These are phyloP conservation scores for Muricea muricata DNA, from an alignment of 92 coral and sea anemone species.

Conservation along the genomic window DNA sequence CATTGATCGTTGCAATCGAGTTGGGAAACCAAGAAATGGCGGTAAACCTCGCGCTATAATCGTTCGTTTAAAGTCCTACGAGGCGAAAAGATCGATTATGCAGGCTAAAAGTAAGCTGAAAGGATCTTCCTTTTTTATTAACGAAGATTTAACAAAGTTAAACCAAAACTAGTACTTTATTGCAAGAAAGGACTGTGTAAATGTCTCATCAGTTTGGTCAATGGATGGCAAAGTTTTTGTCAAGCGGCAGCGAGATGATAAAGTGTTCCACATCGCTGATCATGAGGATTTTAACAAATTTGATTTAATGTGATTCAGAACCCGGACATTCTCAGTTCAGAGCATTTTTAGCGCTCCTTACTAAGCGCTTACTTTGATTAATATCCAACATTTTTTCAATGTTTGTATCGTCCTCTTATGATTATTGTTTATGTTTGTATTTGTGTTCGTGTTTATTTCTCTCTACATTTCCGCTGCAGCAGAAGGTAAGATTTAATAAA, in stretches of 20 bases:
- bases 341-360: neutral
- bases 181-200: slow-evolving; percentile 25
- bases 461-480: neutral
- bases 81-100: slow-evolving; percentile 17
- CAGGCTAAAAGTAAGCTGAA: slow-evolving; percentile 35
- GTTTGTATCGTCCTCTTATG: neutral
- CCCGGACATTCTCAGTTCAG: too few relatives aligned
- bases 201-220: slow-evolving; percentile 36
- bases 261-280: slow-evolving; percentile 10
- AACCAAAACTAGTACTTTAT: slow-evolving; percentile 29
- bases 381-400: neutral
- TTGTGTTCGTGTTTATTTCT: neutral
- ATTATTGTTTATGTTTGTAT: neutral
- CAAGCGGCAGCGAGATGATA: slow-evolving; percentile 35
- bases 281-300: slow-evolving; percentile 26
- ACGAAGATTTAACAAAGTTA: slow-evolving; percentile 38
- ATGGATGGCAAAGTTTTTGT: slow-evolving; percentile 39
- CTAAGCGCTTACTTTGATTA: too few relatives aligned
- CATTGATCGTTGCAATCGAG: slow-evolving; percentile 30
- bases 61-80: slow-evolving; percentile 31
- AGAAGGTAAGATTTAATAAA: neutral
- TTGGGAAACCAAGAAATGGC: slow-evolving; percentile 28
- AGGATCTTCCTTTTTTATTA: slow-evolving; percentile 24
- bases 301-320: neutral
- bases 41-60: slow-evolving; percentile 33